Conservation (phyloP, 2,888 invertebrate genomes). For the Monoplex corrugatus region DNA sequence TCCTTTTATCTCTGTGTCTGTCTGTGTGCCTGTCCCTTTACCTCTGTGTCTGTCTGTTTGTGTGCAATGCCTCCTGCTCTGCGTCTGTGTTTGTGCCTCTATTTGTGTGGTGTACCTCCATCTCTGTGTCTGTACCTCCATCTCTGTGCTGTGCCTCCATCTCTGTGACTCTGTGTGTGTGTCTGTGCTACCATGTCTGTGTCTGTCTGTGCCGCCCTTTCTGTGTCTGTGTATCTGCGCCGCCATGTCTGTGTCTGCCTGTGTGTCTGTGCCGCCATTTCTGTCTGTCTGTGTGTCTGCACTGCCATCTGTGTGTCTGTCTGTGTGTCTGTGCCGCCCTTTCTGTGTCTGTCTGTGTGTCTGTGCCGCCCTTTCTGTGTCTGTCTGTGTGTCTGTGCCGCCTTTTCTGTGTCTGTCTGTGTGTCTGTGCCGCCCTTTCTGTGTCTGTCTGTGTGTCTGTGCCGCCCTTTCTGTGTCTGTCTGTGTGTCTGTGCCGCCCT, state of each 20-base stretch:
- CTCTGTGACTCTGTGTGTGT: neutral
- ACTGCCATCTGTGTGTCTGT: neutral
- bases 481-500: neutral
- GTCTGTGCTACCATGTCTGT: neutral
- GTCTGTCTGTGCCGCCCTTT: neutral
- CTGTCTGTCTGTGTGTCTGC: neutral
- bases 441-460: slow-evolving; percentile 20
- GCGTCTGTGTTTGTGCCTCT: neutral
- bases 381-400: neutral
- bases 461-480: neutral
- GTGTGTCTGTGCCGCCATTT: neutral
- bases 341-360: neutral
- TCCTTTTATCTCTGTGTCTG: too few species aligned
- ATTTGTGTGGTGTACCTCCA: neutral
- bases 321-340: neutral
- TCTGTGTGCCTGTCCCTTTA: neutral
- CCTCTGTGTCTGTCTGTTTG: neutral
- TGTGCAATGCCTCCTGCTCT: too few species aligned
- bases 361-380: neutral
- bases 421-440: neutral
- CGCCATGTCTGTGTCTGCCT: neutral
- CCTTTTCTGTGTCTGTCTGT: neutral
- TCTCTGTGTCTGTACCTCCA: neutral
- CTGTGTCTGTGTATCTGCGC: neutral
- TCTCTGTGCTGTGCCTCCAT: neutral